Conservation (phyloP, 1,140 invertebrate genomes). For the Geopemphigus sp. region DNA sequence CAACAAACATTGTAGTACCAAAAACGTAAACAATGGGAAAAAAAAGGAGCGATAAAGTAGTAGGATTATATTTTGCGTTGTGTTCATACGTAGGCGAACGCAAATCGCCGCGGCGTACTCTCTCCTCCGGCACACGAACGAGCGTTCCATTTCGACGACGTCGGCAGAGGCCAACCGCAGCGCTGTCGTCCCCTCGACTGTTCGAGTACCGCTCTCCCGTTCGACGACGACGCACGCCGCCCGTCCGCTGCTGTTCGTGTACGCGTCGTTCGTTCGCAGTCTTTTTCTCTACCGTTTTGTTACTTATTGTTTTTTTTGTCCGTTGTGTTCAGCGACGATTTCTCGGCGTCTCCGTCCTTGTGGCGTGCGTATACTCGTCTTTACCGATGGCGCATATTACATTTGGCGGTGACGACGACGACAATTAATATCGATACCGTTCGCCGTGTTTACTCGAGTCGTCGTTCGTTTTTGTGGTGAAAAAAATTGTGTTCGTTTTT, state of each 20-base stretch:
- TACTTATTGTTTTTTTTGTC: not conserved
- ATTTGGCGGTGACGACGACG: slow-evolving; percentile 38
- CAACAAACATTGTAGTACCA: not conserved
- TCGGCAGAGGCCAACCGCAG: not conserved
- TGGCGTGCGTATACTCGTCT: not conserved
- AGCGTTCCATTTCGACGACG: not conserved
- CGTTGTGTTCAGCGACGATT: not conserved
- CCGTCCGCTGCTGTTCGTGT: not conserved
- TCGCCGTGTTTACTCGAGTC: not conserved
- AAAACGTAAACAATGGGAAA: not conserved
- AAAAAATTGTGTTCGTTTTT: not conserved
- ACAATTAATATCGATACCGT: not conserved
- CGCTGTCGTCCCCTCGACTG: not conserved
- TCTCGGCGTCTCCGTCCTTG: slow-evolving; percentile 22
- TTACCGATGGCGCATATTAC: slow-evolving; percentile 15
- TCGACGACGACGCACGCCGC: not conserved
- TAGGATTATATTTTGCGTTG: not conserved
- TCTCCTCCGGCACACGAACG: not conserved
- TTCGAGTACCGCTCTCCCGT: not conserved
- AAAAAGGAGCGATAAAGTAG: not conserved
- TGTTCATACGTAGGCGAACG: no score
- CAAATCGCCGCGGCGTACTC: not conserved
- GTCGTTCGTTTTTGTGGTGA: not conserved
- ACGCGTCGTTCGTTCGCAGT: not conserved
- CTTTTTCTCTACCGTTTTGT: not conserved